Evolutionary conservation across 2,888 invertebrate genomes (phyloP).

Genomic region (Drosophila lacicola): DNA sequence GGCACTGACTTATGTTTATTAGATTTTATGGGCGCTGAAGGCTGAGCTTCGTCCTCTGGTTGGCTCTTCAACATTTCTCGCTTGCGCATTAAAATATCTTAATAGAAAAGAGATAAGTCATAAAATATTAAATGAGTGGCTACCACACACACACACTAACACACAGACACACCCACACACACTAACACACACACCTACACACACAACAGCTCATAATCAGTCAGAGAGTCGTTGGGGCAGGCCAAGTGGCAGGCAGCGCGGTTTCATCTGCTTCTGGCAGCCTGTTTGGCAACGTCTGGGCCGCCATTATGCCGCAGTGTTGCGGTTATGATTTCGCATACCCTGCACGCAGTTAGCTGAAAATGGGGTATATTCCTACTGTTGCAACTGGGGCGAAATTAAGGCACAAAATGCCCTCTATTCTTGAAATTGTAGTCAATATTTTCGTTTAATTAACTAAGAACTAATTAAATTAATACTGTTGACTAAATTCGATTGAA

Average conservation of each 20-base stretch:
- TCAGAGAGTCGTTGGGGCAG: constrained; percentile 32
- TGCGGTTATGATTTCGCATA: constrained; percentile 62
- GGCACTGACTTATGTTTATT: constrained; percentile 71
- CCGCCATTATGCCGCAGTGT: constrained; percentile 49
- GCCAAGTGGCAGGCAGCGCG: constrained; percentile 49
- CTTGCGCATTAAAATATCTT: constrained; percentile 68
- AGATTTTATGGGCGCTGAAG: constrained; percentile 62
- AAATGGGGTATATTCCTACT: neutral
- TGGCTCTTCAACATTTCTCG: constrained; percentile 40
- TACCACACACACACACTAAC: constrained; percentile 37
- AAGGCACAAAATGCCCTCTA: too few relatives aligned
- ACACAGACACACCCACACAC: constrained; percentile 24
- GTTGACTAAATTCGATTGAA: too few relatives aligned
- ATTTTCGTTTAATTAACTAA: too few relatives aligned
- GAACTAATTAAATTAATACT: too few relatives aligned
- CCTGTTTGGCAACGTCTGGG: constrained; percentile 27
- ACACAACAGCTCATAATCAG: constrained; percentile 55
- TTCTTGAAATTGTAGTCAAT: neutral
- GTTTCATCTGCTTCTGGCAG: constrained; percentile 60
- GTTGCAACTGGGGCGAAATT: too few relatives aligned
- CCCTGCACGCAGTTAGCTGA: neutral
- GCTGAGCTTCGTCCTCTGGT: constrained; percentile 46
- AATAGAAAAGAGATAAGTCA: constrained; percentile 78
- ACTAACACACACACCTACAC: neutral
- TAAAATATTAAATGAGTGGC: constrained; percentile 73